Base-by-base conservation (phyloP, 1,140 invertebrate species). In the Ceratina calcarata region DNA sequence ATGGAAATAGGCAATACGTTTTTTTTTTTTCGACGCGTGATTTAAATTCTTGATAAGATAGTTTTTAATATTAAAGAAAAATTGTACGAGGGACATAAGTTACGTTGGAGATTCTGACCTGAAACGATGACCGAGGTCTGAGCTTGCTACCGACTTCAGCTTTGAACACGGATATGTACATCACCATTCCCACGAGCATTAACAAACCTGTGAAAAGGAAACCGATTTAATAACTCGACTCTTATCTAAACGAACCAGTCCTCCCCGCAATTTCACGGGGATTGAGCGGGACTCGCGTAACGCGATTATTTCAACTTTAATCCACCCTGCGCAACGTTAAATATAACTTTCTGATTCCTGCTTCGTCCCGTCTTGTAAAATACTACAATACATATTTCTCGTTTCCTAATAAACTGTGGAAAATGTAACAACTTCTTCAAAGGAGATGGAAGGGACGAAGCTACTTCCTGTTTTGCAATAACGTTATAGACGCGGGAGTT, bases 111-210 rank as follows among this genome's bases (percentile, higher is more conserved):
- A 22, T 7, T 58, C 84, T 88, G 71, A 92, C 91, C 87, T 92
- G 91, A 88, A 92, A 92, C 3, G 91, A 91, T 1, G 97, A 97
- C 85, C 95, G 94, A 22, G 97, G 95, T 72, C 96, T 94, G 49
- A 98, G 92, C 91, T 98, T 98, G 77, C 95, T 95, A 4, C 97
- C 97, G 18, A 98, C 95, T 94, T 98, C 97, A 0, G 97, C 95
- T 92, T 98, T 98, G 88, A 98, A 96, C 69, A 97, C 95, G 15
- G 97, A 97, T 93, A 98, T 97, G 94, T 98, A 98, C 94, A 98
- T 97, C 82, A 98, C 96, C 88, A 98, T 95, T 24, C 97, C 97
- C 72, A 97, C 96, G 71, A 98, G 94, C 96, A 98, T 97, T 70
- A 97, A 93, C 55, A 98, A 93, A 89, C 97, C 97, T 98, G 37